Base-by-base conservation (phyloP, 1,140 invertebrate genomes). In the Thalassaphorura encarpata region DNA sequence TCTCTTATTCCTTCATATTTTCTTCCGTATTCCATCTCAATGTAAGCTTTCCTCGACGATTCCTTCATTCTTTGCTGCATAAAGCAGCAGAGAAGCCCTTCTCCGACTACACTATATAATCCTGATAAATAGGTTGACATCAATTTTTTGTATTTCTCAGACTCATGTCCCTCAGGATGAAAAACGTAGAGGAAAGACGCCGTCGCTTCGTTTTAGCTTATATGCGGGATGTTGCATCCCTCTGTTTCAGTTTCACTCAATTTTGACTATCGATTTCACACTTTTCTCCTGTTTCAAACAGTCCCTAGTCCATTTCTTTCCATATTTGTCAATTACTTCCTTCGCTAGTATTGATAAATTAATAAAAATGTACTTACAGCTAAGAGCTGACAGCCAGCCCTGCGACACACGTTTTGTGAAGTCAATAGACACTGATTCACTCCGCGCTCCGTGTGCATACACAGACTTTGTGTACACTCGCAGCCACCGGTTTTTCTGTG, bases 71-170 rank as follows among this genome's bases (percentile, higher is more conserved):
- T 27, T 13, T 40, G 8, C 50, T 40, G 5, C 29, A 8, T 50
- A 6, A 5, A 4, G n/a, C n/a, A n/a, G n/a, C n/a, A n/a, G n/a
- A n/a, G n/a, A n/a, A n/a, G n/a, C n/a, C n/a, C n/a, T n/a, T n/a
- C n/a, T n/a, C n/a, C n/a, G n/a, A 18, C 54, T 18, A 24, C 18
- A 54, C 56, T 49, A 52, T 60, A 60, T 64, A 64, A 64, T 64
- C 62, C 62, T 64, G 62, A 64, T 64, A 64, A 64, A 64, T 64
- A 61, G 62, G 56, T 64, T 64, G 59, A 64, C 62, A 64, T 64
- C 62, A 61, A 64, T 64, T 64, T 64, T 61, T n/a, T 61, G 57
- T 56, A 56, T 59, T 61, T 58, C 45, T 47, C 11, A 21, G 24
- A 13, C 45, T 36, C 33, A 11, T n/a, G 33, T 36, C 19, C 28